A percentile compares a stretch with the other conserved stretches of the same genome.
Evolutionary conservation across 2,797 vertebrate species (phyloP).

Genomic region (Peromyscus nudipes): DNA sequence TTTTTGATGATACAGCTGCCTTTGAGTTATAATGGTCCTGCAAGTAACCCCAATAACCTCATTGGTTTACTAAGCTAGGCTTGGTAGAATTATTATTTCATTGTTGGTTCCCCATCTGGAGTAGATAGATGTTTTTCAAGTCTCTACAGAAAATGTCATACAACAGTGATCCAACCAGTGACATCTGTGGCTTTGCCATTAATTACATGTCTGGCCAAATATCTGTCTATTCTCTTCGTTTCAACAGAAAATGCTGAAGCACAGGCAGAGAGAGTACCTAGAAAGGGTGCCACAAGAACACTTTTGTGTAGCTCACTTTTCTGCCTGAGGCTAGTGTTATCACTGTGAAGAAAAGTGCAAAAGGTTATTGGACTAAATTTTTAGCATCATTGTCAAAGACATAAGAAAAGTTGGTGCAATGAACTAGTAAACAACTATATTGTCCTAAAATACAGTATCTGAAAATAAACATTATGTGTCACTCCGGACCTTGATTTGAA

Average conservation of each 20-base stretch:
- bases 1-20: not conserved
- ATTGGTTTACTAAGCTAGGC: not conserved
- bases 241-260: not conserved
- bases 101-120: not conserved
- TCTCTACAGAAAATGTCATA: not conserved
- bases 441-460: not conserved
- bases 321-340: not conserved
- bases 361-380: not conserved
- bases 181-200: not conserved
- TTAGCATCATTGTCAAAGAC: not conserved
- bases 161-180: not conserved
- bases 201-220: not conserved
- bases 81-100: not conserved
- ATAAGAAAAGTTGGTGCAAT: constrained; percentile 6
- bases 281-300: not conserved
- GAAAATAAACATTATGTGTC: not conserved
- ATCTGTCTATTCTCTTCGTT: not conserved
- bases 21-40: not conserved
- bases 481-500: not conserved
- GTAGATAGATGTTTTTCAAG: not conserved
- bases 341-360: not conserved
- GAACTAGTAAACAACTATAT: not conserved
- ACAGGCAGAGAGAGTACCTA: not conserved
- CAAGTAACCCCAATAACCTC: not conserved
- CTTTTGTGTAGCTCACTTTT: not conserved